These are phyloP conservation scores for Eretmocerus hayati DNA, from an alignment of 2,888 invertebrate species.

Conservation along the genomic window DNA sequence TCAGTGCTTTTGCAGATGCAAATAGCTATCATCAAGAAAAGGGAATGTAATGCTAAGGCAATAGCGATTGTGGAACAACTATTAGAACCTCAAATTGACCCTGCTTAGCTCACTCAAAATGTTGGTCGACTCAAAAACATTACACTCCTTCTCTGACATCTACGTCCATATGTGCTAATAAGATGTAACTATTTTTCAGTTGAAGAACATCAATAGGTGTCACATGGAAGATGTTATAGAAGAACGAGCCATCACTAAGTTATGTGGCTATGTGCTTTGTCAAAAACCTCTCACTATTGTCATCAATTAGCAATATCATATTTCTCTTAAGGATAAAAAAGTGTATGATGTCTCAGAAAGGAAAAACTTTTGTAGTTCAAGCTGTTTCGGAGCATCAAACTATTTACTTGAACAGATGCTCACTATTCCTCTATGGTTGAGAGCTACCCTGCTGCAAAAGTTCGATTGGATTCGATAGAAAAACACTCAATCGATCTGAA, in stretches of 20 bases:
- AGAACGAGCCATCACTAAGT: constrained; percentile 67
- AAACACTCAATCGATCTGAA: too few species aligned
- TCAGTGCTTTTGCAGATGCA: too few species aligned
- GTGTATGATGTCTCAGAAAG: constrained; percentile 81
- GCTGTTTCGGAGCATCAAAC: constrained; percentile 74
- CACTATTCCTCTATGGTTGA: constrained; percentile 76
- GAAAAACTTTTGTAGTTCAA: constrained; percentile 78
- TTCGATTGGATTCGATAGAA: too few species aligned
- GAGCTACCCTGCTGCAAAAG: too few species aligned
- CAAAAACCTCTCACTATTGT: constrained; percentile 55
- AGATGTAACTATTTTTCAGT: constrained; percentile 45
- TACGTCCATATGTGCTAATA: too few species aligned
- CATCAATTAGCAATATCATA: constrained; percentile 71
- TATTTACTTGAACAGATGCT: constrained; percentile 74
- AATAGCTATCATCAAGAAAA: constrained; percentile 59
- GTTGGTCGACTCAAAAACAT: constrained; percentile 34
- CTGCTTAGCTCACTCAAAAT: constrained; percentile 45
- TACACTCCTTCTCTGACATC: neutral
- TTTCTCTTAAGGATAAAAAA: constrained; percentile 71
- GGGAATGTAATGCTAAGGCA: constrained; percentile 68
- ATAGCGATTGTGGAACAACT: constrained; percentile 65
- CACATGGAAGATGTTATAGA: constrained; percentile 80
- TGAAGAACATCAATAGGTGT: constrained; percentile 62
- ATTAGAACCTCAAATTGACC: constrained; percentile 54
- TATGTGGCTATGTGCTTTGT: constrained; percentile 84